A percentile compares a stretch with the other conserved stretches of the same genome.
Evolutionary conservation across 2,888 invertebrate species (phyloP).

Genomic region (Auanema sp.): DNA sequence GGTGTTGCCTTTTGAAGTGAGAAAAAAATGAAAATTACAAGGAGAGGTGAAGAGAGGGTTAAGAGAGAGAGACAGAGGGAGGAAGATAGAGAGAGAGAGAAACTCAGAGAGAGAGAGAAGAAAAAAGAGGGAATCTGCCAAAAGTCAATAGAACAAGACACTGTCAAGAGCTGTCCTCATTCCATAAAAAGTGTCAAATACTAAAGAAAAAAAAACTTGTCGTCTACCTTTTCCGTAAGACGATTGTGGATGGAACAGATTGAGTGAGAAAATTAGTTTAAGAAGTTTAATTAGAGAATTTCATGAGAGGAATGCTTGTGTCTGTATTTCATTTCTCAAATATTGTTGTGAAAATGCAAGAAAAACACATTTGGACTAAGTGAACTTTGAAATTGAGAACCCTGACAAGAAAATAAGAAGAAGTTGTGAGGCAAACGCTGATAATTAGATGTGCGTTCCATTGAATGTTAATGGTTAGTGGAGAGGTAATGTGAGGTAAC

Average conservation of each 20-base stretch:
- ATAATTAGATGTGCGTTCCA: too few relatives aligned
- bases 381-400: too few relatives aligned
- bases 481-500: too few relatives aligned
- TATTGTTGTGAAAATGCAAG: too few relatives aligned
- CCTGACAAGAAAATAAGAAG: too few relatives aligned
- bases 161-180: background rate
- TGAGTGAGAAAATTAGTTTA: background rate
- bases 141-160: background rate
- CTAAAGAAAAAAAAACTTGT: background rate
- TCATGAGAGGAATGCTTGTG: too few relatives aligned
- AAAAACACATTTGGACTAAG: too few relatives aligned
- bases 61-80: conserved; percentile 7
- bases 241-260: conserved; percentile 5
- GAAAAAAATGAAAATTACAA: conserved; percentile 1
- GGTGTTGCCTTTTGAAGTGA: background rate
- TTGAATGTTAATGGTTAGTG: too few relatives aligned
- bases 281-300: too few relatives aligned
- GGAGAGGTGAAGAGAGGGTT: conserved; percentile 1
- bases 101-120: conserved; percentile 5
- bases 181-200: conserved; percentile 4
- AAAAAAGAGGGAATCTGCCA: background rate
- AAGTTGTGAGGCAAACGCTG: too few relatives aligned
- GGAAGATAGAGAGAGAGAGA: background rate
- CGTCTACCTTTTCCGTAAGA: too few relatives aligned
- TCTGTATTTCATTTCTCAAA: too few relatives aligned